Percentiles rank a stretch among this genome's conserved stretches.
Evolutionary conservation across 2,113 vertebrate genomes (phyloP).

Genomic region (Patagioenas fasciata): DNA sequence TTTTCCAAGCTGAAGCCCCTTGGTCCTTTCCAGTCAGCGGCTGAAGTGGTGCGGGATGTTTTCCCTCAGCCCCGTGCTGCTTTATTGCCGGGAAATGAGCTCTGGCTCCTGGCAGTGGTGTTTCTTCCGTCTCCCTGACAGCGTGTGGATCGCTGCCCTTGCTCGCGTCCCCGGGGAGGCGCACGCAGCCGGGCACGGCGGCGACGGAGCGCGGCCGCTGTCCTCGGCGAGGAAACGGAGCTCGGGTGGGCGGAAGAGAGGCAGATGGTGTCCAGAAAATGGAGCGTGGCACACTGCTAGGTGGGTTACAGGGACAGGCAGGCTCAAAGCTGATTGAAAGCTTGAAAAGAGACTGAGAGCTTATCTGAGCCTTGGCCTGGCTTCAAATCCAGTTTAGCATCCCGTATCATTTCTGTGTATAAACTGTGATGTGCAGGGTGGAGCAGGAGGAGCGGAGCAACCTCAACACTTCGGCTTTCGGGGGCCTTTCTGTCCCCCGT

Average conservation of each 20-base stretch:
- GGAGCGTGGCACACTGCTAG: too few relatives aligned
- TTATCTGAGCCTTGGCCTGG: neutral
- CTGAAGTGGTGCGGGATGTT: neutral
- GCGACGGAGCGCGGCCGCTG: neutral
- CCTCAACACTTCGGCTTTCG: neutral
- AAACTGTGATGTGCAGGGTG: neutral
- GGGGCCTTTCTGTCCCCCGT: neutral
- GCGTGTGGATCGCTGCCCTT: slow-evolving; percentile 14
- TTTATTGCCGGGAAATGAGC: slow-evolving; percentile 47
- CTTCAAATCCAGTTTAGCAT: slow-evolving; percentile 38
- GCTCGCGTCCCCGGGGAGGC: neutral
- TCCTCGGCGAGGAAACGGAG: neutral
- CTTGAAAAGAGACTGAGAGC: slow-evolving; percentile 20
- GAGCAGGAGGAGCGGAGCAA: neutral
- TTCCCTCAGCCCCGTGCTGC: neutral
- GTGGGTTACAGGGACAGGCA: too few relatives aligned
- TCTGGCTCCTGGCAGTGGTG: slow-evolving; percentile 33
- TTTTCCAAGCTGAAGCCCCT: neutral
- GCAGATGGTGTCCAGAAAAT: too few relatives aligned
- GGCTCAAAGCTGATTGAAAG: neutral
- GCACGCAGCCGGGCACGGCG: neutral
- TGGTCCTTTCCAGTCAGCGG: rapidly evolving
- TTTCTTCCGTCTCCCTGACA: slow-evolving; percentile 48
- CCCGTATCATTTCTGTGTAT: neutral
- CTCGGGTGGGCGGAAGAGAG: neutral